Conservation (phyloP, 2,888 invertebrate species). For the Hanleya hanleyi region DNA sequence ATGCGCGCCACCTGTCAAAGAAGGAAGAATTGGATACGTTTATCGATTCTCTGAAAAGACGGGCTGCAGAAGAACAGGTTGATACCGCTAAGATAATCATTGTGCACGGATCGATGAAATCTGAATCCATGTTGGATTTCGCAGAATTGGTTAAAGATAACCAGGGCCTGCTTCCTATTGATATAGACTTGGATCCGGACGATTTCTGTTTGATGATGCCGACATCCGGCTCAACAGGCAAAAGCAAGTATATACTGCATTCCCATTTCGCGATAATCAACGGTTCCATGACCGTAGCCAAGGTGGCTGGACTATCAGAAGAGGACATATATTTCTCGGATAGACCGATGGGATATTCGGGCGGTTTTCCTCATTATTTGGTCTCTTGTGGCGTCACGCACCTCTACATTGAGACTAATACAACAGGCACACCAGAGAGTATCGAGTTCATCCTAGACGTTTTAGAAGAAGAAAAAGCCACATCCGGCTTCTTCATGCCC, state of each 20-base stretch:
- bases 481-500: neutral
- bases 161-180: neutral
- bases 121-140: neutral
- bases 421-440: neutral
- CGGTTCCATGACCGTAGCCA: neutral
- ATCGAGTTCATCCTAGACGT: neutral
- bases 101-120: neutral
- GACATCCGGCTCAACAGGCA: slow-evolving; percentile 13
- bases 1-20: neutral
- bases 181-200: slow-evolving; percentile 8
- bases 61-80: too few species aligned
- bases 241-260: slow-evolving; percentile 7
- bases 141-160: neutral
- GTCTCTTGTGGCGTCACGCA: neutral
- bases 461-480: neutral
- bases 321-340: slow-evolving; percentile 14
- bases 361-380: slow-evolving; percentile 4
- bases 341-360: slow-evolving; percentile 6
- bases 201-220: neutral
- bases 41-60: too few species aligned
- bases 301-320: neutral
- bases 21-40: neutral
- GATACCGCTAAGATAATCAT: neutral
- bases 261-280: slow-evolving; percentile 9
- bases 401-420: neutral